A percentile compares a stretch with the other conserved stretches of the same genome.
phyloP scores from a whole-genome alignment of 2,113 vertebrate species.

The Peromyscus maniculatus region DNA sequence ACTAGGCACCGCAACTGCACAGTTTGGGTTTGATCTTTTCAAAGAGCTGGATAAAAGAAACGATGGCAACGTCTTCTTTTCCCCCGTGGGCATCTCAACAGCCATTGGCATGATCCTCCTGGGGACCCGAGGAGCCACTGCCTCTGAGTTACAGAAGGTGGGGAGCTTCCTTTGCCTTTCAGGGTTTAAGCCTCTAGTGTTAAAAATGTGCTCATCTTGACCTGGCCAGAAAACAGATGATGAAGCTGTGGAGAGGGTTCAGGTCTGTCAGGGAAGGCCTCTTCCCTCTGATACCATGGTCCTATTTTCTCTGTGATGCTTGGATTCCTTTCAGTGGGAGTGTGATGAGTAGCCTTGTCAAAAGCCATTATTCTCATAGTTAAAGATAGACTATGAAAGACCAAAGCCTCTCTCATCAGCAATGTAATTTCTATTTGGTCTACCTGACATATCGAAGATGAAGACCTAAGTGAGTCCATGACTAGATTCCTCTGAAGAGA shows the following conservation, averaged over 20 bases:
- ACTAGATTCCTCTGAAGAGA: background rate
- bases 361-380: background rate
- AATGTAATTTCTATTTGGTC: background rate
- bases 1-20: background rate
- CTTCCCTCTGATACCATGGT: background rate
- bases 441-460: background rate
- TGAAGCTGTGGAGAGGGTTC: background rate
- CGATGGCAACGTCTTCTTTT: conserved; percentile 80
- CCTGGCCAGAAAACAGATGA: background rate
- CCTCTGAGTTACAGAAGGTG: conserved; percentile 71
- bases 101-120: conserved; percentile 78
- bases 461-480: accelerated
- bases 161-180: background rate
- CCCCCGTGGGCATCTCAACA: conserved; percentile 74
- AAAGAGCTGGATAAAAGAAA: conserved; percentile 69
- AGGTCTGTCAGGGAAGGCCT: background rate
- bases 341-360: background rate
- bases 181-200: background rate
- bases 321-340: background rate
- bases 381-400: background rate
- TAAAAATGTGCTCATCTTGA: background rate
- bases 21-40: conserved; percentile 81
- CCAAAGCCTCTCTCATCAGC: background rate
- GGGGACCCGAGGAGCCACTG: conserved; percentile 22
- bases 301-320: background rate